Conservation (phyloP, 2,888 invertebrate genomes). For the Pterostichus niger region DNA sequence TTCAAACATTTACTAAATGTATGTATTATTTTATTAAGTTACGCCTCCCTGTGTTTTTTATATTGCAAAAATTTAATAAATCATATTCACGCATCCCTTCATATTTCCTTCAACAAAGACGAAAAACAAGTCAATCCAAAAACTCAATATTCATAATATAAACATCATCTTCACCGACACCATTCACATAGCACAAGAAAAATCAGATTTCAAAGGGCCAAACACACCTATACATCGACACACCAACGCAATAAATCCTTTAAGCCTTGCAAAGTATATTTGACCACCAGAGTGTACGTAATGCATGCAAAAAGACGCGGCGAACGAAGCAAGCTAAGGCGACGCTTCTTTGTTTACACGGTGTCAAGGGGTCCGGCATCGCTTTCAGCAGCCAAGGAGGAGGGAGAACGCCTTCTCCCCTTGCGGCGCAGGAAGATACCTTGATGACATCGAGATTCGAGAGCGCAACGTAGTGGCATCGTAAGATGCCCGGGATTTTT, state of each 20-base stretch:
- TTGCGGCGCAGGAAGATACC: neutral
- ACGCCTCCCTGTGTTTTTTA: too few relatives aligned
- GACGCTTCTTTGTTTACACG: slow-evolving; percentile 49
- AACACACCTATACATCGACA: slow-evolving; percentile 14
- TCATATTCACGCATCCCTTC: neutral
- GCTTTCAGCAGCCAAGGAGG: slow-evolving; percentile 22
- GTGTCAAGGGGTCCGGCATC: slow-evolving; percentile 28
- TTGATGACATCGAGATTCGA: slow-evolving; percentile 19
- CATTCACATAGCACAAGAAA: slow-evolving; percentile 21
- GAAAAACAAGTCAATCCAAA: slow-evolving; percentile 17
- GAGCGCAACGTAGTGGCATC: neutral
- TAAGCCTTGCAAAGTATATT: slow-evolving; percentile 58
- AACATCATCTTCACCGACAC: slow-evolving; percentile 28
- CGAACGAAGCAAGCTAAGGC: slow-evolving; percentile 2
- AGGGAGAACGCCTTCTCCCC: neutral
- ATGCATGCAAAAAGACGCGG: slow-evolving; percentile 54
- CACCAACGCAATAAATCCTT: slow-evolving; percentile 31
- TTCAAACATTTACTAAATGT: too few relatives aligned
- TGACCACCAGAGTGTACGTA: slow-evolving; percentile 62
- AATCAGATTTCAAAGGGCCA: slow-evolving; percentile 54
- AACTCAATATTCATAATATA: slow-evolving; percentile 40
- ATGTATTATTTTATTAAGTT: too few relatives aligned
- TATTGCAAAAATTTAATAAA: too few relatives aligned
- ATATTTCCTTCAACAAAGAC: neutral
- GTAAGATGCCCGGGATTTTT: slow-evolving; percentile 1